phyloP scores from a whole-genome alignment of 1,140 invertebrate genomes.

The Carcinoscorpius rotundicauda region DNA sequence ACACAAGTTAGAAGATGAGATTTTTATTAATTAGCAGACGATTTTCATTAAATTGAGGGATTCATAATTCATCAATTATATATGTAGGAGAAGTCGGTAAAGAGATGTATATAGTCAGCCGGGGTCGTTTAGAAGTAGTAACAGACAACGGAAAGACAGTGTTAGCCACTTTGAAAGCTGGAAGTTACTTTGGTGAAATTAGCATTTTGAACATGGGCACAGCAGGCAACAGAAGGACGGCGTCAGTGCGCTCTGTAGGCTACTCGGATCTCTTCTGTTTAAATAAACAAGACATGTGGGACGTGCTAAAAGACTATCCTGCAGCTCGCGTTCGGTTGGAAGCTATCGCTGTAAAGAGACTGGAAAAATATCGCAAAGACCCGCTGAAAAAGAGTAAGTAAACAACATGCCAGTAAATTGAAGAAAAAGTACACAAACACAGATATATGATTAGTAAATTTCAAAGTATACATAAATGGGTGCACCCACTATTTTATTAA shows the following conservation, averaged over 20 bases:
- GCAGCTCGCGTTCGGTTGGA: conserved; percentile 90
- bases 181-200: conserved; percentile 99
- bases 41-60: no score
- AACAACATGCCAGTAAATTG: no score
- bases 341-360: conserved; percentile 89
- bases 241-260: conserved; percentile 90
- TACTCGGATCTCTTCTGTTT: conserved; percentile 98
- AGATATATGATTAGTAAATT: no score
- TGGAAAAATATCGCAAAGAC: conserved; percentile 90
- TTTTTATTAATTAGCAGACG: no score
- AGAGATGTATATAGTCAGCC: conserved; percentile 98
- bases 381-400: conserved; percentile 72
- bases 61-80: conserved; percentile 19
- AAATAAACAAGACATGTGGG: conserved; percentile 96
- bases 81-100: conserved; percentile 89
- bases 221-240: conserved; percentile 93
- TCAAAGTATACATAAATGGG: no score
- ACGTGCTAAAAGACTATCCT: conserved; percentile 96
- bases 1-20: no score
- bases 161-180: conserved; percentile 87
- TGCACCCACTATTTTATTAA: no score
- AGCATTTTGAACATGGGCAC: conserved; percentile 96
- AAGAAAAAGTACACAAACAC: no score
- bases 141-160: conserved; percentile 94
- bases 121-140: conserved; percentile 89